These are phyloP conservation scores for Lathamus discolor DNA, from an alignment of 2,113 vertebrate species.

Conservation along the genomic window DNA sequence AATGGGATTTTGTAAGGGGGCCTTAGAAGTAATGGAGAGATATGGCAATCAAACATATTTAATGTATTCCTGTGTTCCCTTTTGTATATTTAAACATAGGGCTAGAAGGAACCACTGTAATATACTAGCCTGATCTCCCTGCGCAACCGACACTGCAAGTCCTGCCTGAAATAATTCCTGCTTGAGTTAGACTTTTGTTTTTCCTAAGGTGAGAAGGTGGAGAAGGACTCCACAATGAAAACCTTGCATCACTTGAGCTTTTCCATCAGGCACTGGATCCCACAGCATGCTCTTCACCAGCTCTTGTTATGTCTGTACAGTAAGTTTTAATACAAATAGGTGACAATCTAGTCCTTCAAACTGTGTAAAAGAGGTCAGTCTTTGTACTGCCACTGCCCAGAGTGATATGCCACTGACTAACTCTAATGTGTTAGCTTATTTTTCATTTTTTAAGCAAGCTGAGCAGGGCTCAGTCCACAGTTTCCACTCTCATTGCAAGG, in stretches of 20 bases:
- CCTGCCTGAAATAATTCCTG: conserved; percentile 2
- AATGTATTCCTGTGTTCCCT: background rate
- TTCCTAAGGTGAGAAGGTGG: background rate
- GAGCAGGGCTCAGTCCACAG: background rate
- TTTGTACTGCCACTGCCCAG: background rate
- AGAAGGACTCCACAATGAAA: background rate
- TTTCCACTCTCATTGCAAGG: background rate
- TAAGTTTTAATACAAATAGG: background rate
- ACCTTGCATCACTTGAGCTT: background rate
- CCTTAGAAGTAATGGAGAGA: background rate
- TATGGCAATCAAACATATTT: background rate
- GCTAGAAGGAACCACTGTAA: conserved; percentile 20
- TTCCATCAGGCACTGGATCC: background rate
- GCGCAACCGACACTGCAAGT: background rate
- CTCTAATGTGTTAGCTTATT: background rate
- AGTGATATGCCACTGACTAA: background rate
- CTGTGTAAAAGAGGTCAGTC: background rate
- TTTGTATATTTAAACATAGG: background rate
- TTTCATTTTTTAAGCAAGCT: background rate
- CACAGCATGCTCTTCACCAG: background rate
- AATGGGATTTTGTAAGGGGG: background rate
- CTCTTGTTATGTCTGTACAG: background rate
- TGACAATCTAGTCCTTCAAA: background rate
- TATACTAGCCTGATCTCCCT: background rate
- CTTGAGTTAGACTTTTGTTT: background rate